Evolutionary conservation across 2,888 invertebrate genomes (phyloP).

Genomic region (Thymelicus acteon): DNA sequence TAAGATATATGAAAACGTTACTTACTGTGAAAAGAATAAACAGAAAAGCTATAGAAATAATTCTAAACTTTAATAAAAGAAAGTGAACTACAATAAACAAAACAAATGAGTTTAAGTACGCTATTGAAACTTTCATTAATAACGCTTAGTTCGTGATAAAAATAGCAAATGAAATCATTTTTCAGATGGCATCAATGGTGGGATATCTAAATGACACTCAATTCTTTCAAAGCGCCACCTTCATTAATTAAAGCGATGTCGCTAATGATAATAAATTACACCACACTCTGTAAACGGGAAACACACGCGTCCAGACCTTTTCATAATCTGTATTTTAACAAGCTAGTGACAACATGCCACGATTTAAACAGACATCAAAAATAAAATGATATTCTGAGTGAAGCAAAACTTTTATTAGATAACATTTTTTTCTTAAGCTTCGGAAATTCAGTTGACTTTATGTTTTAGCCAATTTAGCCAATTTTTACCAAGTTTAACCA

Average conservation of each 20-base stretch:
- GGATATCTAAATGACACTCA: constrained; percentile 32
- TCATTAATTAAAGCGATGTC: constrained; percentile 36
- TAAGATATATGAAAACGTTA: too few relatives aligned
- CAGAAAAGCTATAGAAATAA: background rate
- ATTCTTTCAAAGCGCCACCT: constrained; percentile 31
- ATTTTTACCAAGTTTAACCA: too few relatives aligned
- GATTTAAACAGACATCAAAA: background rate
- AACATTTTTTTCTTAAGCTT: too few relatives aligned
- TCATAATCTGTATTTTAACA: constrained; percentile 32
- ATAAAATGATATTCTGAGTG: background rate
- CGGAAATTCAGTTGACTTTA: too few relatives aligned
- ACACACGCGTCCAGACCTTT: constrained; percentile 26
- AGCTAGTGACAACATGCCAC: constrained; percentile 6
- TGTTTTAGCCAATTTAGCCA: too few relatives aligned
- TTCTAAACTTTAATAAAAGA: background rate
- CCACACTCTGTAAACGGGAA: constrained; percentile 33
- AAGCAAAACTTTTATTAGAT: background rate
- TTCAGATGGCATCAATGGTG: constrained; percentile 21
- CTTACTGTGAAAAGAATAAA: background rate
- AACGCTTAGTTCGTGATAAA: background rate
- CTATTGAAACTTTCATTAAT: background rate
- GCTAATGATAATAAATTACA: constrained; percentile 38
- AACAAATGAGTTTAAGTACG: background rate
- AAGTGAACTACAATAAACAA: background rate
- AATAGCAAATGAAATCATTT: constrained; percentile 15